Evolutionary conservation across 2,797 vertebrate genomes (phyloP).

Genomic region (Amblyraja radiata): DNA sequence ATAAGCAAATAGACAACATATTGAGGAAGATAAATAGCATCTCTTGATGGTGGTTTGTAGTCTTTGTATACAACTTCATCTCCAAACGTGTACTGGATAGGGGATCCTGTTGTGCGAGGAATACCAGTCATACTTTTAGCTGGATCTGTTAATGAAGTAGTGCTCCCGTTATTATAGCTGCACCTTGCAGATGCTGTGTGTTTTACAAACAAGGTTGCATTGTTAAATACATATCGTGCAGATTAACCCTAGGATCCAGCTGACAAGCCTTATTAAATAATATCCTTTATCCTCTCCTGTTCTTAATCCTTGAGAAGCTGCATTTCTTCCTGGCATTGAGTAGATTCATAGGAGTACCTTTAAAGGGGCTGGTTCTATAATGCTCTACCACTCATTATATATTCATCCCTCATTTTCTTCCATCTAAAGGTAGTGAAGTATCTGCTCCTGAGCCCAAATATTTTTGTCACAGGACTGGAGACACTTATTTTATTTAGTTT

Average conservation of each 20-base stretch:
- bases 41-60: constrained; percentile 73
- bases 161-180: not conserved
- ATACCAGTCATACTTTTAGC: not conserved
- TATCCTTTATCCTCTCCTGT: constrained; percentile 35
- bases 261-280: not conserved
- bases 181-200: not conserved
- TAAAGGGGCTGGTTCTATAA: not conserved
- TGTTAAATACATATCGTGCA: constrained; percentile 13
- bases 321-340: not conserved
- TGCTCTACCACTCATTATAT: not conserved
- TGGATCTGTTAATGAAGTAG: not conserved
- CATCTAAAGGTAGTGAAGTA: too few species aligned
- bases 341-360: not conserved
- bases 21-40: constrained; percentile 70
- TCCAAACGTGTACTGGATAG: constrained; percentile 40
- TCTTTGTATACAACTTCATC: constrained; percentile 62
- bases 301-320: constrained; percentile 11
- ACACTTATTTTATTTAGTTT: not conserved
- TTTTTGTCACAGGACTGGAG: not conserved
- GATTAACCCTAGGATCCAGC: constrained; percentile 14
- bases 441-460: not conserved
- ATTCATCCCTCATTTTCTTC: not conserved
- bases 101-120: accelerated
- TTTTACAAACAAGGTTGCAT: not conserved
- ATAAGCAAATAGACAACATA: constrained; percentile 73